These are phyloP conservation scores for Remorina albescens DNA, from an alignment of 2,797 vertebrate species.

Conservation along the genomic window DNA sequence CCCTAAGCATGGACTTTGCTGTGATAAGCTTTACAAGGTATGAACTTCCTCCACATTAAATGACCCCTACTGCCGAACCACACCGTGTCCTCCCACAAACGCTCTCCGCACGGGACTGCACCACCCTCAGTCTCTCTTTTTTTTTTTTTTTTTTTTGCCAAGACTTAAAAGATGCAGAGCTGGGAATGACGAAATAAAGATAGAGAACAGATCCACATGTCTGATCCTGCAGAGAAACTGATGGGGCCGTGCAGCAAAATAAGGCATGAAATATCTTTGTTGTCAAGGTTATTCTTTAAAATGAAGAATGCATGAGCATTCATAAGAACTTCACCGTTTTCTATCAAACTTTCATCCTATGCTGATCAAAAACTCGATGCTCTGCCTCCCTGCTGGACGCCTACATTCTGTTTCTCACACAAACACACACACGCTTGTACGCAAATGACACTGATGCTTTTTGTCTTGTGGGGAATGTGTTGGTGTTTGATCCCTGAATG, in stretches of 20 bases:
- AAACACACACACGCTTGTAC: too few species aligned
- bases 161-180: not conserved
- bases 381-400: slow-evolving; percentile 27
- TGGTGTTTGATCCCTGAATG: slow-evolving; percentile 33
- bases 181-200: slow-evolving; percentile 41
- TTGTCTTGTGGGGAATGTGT: slow-evolving; percentile 21
- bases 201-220: slow-evolving; percentile 6
- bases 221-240: slow-evolving; percentile 18
- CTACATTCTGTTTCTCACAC: not conserved
- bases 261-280: slow-evolving; percentile 5
- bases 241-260: slow-evolving; percentile 1
- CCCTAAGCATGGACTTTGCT: slow-evolving; percentile 15
- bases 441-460: not conserved
- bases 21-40: slow-evolving; percentile 6
- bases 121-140: slow-evolving; percentile 1
- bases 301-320: slow-evolving; percentile 29
- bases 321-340: slow-evolving; percentile 15
- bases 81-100: not conserved
- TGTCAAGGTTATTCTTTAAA: slow-evolving; percentile 31
- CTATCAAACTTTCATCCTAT: slow-evolving; percentile 32
- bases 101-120: not conserved
- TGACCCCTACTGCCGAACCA: not conserved
- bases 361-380: slow-evolving; percentile 35
- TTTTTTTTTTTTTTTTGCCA: slow-evolving; percentile 17
- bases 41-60: slow-evolving; percentile 25